phyloP scores from a whole-genome alignment of 1,140 invertebrate genomes.

The Aphelenchoides avenae region DNA sequence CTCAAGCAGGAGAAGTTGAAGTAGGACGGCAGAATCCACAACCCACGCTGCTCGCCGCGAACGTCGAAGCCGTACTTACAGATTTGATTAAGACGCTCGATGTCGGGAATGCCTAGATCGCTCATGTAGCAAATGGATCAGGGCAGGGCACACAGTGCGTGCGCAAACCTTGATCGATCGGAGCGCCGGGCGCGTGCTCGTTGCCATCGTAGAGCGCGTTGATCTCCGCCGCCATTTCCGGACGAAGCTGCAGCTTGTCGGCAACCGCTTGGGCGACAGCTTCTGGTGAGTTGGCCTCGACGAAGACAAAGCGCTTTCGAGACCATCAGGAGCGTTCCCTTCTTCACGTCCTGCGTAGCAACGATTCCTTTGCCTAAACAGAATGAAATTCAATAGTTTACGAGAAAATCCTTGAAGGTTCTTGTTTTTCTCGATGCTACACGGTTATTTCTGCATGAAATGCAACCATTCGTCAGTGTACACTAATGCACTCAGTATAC shows the following conservation, averaged over 20 bases:
- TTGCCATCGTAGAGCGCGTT: not conserved
- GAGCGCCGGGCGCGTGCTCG: not conserved
- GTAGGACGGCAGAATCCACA: conserved; percentile 7
- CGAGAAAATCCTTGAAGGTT: no score
- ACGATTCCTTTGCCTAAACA: conserved; percentile 1
- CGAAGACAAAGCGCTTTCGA: conserved; percentile 9
- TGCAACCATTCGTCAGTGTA: no score
- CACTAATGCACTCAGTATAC: no score
- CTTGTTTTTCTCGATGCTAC: no score
- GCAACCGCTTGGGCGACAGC: not conserved
- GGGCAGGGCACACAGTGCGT: no score
- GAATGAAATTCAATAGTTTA: no score
- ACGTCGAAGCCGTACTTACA: no score
- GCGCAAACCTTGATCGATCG: no score
- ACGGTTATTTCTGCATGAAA: no score
- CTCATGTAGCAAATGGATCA: no score
- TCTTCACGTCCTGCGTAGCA: not conserved
- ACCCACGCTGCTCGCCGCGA: no score
- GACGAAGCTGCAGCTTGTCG: not conserved
- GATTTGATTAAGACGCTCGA: not conserved
- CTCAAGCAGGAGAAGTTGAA: conserved; percentile 3
- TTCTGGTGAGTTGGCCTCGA: not conserved
- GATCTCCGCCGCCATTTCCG: not conserved
- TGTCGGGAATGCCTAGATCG: not conserved
- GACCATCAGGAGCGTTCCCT: conserved; percentile 7